Evolutionary conservation across 1,140 invertebrate genomes (phyloP).

Genomic region (Sycophaga agraensis): DNA sequence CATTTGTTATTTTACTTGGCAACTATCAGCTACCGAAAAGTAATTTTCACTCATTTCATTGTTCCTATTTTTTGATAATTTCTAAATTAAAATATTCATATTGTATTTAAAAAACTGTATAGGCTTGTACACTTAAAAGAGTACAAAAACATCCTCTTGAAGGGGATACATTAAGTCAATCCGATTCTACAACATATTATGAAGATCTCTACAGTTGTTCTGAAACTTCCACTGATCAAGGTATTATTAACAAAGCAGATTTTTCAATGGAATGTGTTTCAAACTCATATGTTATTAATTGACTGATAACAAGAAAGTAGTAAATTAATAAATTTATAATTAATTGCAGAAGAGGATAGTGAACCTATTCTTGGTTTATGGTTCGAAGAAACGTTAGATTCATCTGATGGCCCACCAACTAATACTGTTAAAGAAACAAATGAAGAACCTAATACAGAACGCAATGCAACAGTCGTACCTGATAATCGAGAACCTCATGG

Average conservation of each 20-base stretch:
- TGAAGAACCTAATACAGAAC: conserved; percentile 57
- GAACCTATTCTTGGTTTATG: conserved; percentile 88
- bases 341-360: conserved; percentile 70
- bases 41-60: conserved; percentile 35
- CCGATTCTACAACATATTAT: conserved; percentile 90
- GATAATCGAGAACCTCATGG: conserved; percentile 89
- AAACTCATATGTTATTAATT: neutral
- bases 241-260: conserved; percentile 50
- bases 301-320: neutral
- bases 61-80: neutral
- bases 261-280: neutral
- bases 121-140: conserved; percentile 79
- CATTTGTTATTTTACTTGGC: conserved; percentile 85
- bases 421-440: conserved; percentile 60
- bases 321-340: conserved; percentile 1
- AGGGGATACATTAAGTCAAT: conserved; percentile 80
- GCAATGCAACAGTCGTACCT: conserved; percentile 69
- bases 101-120: neutral
- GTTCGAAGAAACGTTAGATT: conserved; percentile 89
- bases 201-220: conserved; percentile 89
- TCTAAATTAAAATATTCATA: neutral
- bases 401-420: conserved; percentile 63
- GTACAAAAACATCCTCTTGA: conserved; percentile 77
- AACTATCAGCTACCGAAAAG: conserved; percentile 85
- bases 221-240: conserved; percentile 84